Conservation (phyloP, 53 echinoderm and acorn worm genomes). For the Luidia sarsii region DNA sequence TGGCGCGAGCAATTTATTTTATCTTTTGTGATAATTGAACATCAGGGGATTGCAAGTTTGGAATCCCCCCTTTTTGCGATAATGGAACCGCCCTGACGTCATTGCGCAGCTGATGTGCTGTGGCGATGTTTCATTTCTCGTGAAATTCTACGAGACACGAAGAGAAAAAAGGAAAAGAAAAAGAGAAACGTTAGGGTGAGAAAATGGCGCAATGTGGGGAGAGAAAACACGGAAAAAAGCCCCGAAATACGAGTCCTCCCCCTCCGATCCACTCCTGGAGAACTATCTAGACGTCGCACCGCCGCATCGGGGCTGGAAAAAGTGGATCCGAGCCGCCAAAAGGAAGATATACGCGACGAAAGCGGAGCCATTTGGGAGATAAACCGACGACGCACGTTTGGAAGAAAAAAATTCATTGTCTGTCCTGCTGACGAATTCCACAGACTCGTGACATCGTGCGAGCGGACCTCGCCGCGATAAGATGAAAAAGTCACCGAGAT, state of each 20-base stretch:
- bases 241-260: conserved; percentile 43
- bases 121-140: conserved; percentile 53
- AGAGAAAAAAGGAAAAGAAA: no score
- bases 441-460: conserved; percentile 16
- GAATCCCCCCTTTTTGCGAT: not conserved
- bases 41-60: no score
- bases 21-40: no score
- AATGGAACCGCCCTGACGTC: conserved; percentile 51
- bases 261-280: conserved; percentile 45
- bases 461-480: not conserved
- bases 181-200: conserved; percentile 46
- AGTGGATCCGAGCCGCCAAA: conserved; percentile 2
- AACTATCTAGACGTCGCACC: conserved; percentile 41
- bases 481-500: conserved; percentile 35
- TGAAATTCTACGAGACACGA: conserved; percentile 32
- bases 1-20: no score
- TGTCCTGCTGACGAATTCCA: conserved; percentile 26
- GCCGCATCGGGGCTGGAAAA: conserved; percentile 29
- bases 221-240: conserved; percentile 53
- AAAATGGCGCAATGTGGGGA: conserved; percentile 64
- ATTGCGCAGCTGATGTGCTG: conserved; percentile 53
- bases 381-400: conserved; percentile 40
- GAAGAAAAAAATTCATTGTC: conserved; percentile 33
- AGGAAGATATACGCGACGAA: not conserved
- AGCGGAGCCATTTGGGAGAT: conserved; percentile 3